Evolutionary conservation across 2,113 vertebrate genomes (phyloP), one percentile per base, ranked within the genome.

Genomic region (Oncorhynchus clarkii): DNA sequence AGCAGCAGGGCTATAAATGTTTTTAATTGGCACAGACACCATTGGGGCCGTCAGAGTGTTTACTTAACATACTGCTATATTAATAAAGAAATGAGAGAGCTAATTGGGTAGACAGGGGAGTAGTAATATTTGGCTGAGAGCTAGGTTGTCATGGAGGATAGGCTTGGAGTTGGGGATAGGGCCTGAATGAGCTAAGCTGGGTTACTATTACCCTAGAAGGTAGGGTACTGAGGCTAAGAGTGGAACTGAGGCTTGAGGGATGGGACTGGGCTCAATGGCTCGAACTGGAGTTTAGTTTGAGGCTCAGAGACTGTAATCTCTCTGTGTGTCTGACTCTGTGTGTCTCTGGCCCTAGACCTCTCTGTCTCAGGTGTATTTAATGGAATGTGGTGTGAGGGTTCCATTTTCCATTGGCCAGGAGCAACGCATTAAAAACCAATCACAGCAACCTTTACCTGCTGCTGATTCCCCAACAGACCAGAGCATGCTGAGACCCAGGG

Each of bases 1-100:
- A 87, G 79, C 80, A 71, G 81, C 85, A 85, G 72, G 81, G 88
- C 85, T 82, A 91, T 89, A 90, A 90, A 92, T 84, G 83, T 83
- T 81, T 84, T 88, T 88, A 87, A 90, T 88, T 88, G 86, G 83
- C 80, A 84, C 80, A 84, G 84, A 85, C 85, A 87, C 75, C 79
- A 82, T 66, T 18, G 70, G 78, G 74, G 82, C 81, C 80, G 82
- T 84, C 85, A 83, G 78, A 84, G 80, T 87, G 85, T 90, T 90
- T 86, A 89, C 89, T 89, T 89, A 80, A 83, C 84, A 88, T 81
- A 80, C 73, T 80, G 31, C 68, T 82, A 76, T 79, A 87, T 81
- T 89, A 84, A 87, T 83, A 85, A 82, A 82, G 80, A 78, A 86
- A 85, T 82, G 76, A 79, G 73, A 67, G 67, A 74, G 78, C 83